These are phyloP conservation scores for Creontiades dilutus DNA, from an alignment of 2,888 invertebrate genomes.

Conservation along the genomic window DNA sequence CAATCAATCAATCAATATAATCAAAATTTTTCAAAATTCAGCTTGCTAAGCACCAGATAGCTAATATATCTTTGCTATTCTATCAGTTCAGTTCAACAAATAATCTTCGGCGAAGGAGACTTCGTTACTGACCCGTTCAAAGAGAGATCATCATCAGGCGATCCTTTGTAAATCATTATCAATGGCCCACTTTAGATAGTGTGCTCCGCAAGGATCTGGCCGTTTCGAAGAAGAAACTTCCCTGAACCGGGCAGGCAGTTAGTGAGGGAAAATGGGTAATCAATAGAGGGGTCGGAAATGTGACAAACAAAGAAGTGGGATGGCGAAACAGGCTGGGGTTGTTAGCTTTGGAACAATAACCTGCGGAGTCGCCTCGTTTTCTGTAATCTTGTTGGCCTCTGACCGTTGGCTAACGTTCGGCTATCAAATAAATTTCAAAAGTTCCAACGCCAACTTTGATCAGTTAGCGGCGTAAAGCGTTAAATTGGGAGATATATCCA, in stretches of 20 bases:
- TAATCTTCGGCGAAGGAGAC: neutral
- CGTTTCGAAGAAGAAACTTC: neutral
- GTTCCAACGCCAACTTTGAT: too few relatives aligned
- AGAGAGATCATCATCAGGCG: neutral
- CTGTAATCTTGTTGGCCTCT: neutral
- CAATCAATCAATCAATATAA: too few relatives aligned
- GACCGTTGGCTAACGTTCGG: neutral
- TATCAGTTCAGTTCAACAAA: too few relatives aligned
- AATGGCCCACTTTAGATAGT: neutral
- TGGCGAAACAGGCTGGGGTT: neutral
- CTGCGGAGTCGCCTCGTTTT: neutral
- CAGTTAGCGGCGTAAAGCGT: too few relatives aligned
- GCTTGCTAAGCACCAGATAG: too few relatives aligned
- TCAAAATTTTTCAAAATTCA: too few relatives aligned
- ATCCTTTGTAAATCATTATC: neutral
- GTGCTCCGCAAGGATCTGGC: neutral
- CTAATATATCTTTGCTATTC: too few relatives aligned
- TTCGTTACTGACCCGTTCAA: neutral
- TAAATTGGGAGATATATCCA: too few relatives aligned
- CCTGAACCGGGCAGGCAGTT: neutral
- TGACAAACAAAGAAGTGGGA: constrained; percentile 29
- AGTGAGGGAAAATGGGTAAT: constrained; percentile 44
- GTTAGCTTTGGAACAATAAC: constrained; percentile 15
- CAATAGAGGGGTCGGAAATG: constrained; percentile 19
- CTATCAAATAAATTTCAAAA: too few relatives aligned